Evolutionary conservation across 2,888 invertebrate genomes (phyloP).

Genomic region (Drosophila birchii): DNA sequence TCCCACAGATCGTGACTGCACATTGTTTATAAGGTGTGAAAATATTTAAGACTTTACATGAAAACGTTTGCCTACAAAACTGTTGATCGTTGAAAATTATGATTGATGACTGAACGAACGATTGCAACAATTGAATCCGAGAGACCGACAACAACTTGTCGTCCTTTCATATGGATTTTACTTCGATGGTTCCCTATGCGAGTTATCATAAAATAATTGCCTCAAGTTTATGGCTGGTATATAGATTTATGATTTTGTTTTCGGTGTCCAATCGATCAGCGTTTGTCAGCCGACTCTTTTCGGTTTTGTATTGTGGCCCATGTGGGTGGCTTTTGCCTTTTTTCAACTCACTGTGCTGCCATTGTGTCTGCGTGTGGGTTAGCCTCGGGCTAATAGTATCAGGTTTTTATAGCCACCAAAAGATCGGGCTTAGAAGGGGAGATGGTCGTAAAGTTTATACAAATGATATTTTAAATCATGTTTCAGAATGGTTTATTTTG

Average conservation of each 20-base stretch:
- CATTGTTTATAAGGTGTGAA: conserved; percentile 82
- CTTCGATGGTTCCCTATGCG: conserved; percentile 14
- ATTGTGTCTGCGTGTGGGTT: conserved; percentile 77
- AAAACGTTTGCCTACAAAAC: conserved; percentile 81
- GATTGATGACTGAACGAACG: conserved; percentile 81
- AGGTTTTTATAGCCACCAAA: conserved; percentile 38
- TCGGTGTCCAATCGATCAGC: conserved; percentile 70
- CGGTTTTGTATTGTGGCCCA: conserved; percentile 40
- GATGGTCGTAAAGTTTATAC: neutral
- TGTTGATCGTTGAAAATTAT: conserved; percentile 83
- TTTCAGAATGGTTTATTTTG: neutral
- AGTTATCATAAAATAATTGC: conserved; percentile 72
- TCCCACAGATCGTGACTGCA: conserved; percentile 78
- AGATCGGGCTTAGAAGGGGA: conserved; percentile 32
- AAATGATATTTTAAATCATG: conserved; percentile 2
- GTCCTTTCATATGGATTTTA: conserved; percentile 60
- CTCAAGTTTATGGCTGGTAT: conserved; percentile 50
- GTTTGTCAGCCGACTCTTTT: conserved; percentile 65
- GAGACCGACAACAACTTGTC: conserved; percentile 64
- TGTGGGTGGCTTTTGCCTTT: conserved; percentile 63
- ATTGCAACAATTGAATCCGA: conserved; percentile 62
- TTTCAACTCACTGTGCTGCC: conserved; percentile 26
- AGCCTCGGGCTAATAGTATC: conserved; percentile 57
- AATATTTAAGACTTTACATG: conserved; percentile 81
- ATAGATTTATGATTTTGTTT: conserved; percentile 64